These are phyloP conservation scores for Bombyx mandarina DNA, from an alignment of 1,140 invertebrate species.

Conservation along the genomic window DNA sequence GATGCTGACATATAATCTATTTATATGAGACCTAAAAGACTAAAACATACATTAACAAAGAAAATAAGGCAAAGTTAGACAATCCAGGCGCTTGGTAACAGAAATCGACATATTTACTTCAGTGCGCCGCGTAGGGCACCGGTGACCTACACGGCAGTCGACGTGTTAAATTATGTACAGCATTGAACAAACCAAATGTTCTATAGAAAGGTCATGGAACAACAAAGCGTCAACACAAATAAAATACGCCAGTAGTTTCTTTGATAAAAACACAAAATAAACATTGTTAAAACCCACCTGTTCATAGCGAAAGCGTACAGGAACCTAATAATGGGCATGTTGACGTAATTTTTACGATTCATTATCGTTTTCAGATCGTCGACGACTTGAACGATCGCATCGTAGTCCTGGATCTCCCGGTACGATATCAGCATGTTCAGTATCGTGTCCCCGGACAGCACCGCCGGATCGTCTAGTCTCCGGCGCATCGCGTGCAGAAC, in stretches of 20 bases:
- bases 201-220: too few species aligned
- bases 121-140: too few species aligned
- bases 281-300: slow-evolving; percentile 70
- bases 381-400: slow-evolving; percentile 97
- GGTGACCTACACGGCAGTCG: too few species aligned
- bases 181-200: too few species aligned
- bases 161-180: too few species aligned
- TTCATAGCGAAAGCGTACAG: slow-evolving; percentile 98
- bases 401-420: slow-evolving; percentile 96
- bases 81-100: too few species aligned
- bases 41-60: too few species aligned
- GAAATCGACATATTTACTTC: too few species aligned
- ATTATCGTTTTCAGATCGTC: slow-evolving; percentile 96
- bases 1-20: too few species aligned
- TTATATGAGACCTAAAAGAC: too few species aligned
- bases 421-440: slow-evolving; percentile 94
- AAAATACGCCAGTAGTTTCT: not conserved
- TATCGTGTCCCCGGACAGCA: slow-evolving; percentile 94
- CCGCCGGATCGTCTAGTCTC: slow-evolving; percentile 96
- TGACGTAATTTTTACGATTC: slow-evolving; percentile 90
- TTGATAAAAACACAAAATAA: not conserved
- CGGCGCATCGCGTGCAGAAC: slow-evolving; percentile 92
- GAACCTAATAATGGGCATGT: slow-evolving; percentile 91
- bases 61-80: too few species aligned
- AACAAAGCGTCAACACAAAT: not conserved